Evolutionary conservation across 2,113 vertebrate genomes (phyloP), one percentile per base, ranked within the genome.

Genomic region (Colius striatus): DNA sequence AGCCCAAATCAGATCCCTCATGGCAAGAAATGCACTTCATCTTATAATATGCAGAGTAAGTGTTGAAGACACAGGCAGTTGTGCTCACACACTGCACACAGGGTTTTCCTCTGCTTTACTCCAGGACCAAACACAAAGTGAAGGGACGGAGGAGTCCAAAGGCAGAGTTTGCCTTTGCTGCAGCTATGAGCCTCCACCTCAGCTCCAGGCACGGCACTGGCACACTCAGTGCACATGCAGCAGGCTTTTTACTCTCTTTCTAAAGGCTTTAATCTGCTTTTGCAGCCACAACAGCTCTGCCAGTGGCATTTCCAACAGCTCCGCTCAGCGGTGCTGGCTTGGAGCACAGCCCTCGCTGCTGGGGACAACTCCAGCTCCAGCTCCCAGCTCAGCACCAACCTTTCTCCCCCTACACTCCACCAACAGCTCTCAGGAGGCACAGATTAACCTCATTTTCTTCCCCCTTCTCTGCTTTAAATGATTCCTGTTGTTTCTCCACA

Each of bases 261-360:
- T 32, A 23, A 26, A 63, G 63, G 72, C 10, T 86, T 93, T 53
- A 5, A 71, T 57, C 50, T 45, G 57, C 48, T 60, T 51, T 58
- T 18, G 21, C 53, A 67, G 30, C 70, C 45, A 4, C 60, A 23
- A 47, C 1, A 1, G 51, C 66, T 81, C 9, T 53, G 30, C 29
- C 63, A 17, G 60, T 3, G 5, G 38, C 0, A 6, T 67, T 95
- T 45, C 92, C 96, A 36, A 92, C 32, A 97, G 96, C 94, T 94
- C 94, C 90, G 16, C 96, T 30, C 96, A 94, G 97, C 27, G 88
- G 96, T 45, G 91, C 78, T 2, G 10, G 45, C 74, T 67, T 22
- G 3, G 86, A 92, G 71, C 87, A 4, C 90, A 88, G 75, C 71
- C 53, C 77, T 17, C 2, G 1, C 86, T 62, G 89, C 57, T 12